Conservation (phyloP, 2,888 invertebrate species). For the Tenthredo notha region DNA sequence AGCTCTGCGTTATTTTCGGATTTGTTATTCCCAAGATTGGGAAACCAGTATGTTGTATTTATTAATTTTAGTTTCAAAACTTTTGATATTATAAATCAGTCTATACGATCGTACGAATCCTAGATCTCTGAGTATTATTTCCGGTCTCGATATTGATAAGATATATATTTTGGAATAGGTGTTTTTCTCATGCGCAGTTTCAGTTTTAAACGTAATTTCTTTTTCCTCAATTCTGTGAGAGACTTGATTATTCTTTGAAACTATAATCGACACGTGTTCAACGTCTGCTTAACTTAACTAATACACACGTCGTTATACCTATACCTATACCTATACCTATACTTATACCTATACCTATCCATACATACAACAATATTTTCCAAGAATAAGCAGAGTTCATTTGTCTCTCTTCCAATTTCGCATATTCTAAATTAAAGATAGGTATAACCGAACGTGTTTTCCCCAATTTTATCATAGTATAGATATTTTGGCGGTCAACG, state of each 20-base stretch:
- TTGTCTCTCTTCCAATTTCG: slow-evolving; percentile 31
- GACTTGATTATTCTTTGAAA: not conserved
- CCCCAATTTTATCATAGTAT: slow-evolving; percentile 20
- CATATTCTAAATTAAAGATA: slow-evolving; percentile 9
- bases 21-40: not conserved
- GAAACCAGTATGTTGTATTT: not conserved
- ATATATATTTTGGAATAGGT: not conserved
- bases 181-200: slow-evolving; percentile 24
- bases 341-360: not conserved
- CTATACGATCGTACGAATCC: not conserved
- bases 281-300: slow-evolving; percentile 17
- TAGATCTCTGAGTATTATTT: not conserved
- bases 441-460: slow-evolving; percentile 35
- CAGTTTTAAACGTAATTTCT: slow-evolving; percentile 1
- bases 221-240: not conserved
- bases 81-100: not conserved
- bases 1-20: slow-evolving; percentile 2
- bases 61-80: not conserved
- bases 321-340: not conserved
- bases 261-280: slow-evolving; percentile 29
- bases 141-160: slow-evolving; percentile 29
- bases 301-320: not conserved
- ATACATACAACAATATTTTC: slow-evolving; percentile 10
- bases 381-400: slow-evolving; percentile 24
- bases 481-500: slow-evolving; percentile 30